A percentile compares a stretch with the other conserved stretches of the same genome.
phyloP scores from a whole-genome alignment of 2,113 vertebrate genomes.

The Ictalurus punctatus region DNA sequence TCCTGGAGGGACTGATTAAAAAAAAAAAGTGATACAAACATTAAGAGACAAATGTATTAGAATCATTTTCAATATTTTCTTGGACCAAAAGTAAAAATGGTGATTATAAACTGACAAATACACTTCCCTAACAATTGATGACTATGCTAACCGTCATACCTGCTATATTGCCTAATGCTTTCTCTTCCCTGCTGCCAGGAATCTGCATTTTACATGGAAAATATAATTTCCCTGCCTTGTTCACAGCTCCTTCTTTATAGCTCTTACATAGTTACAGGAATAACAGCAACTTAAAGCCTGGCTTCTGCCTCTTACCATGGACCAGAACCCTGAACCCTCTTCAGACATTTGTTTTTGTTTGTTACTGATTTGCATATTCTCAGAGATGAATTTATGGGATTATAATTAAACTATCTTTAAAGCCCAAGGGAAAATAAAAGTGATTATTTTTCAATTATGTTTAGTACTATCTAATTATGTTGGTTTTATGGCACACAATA shows the following conservation, averaged over 20 bases:
- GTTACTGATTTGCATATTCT: not conserved
- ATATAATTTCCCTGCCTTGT: not conserved
- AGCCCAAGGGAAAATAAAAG: constrained; percentile 1
- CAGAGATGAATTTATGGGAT: not conserved
- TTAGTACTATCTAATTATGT: not conserved
- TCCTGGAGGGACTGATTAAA: not conserved
- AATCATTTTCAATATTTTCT: not conserved
- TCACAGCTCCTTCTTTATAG: not conserved
- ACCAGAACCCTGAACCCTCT: not conserved
- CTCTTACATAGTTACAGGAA: not conserved
- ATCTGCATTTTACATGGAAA: not conserved
- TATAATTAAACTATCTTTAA: constrained; percentile 18
- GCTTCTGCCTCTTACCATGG: not conserved
- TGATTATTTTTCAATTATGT: constrained; percentile 16
- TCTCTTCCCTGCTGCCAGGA: not conserved
- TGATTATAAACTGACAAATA: not conserved
- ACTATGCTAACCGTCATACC: not conserved
- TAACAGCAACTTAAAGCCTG: not conserved
- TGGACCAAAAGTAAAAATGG: not conserved
- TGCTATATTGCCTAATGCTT: not conserved
- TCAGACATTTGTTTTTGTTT: not conserved
- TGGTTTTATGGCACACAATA: constrained; percentile 11
- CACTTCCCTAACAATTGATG: not conserved
- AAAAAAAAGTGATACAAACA: not conserved
- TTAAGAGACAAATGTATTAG: not conserved